Base-by-base conservation (phyloP, 2,797 vertebrate genomes). In the Alcedo quadribrachys region DNA sequence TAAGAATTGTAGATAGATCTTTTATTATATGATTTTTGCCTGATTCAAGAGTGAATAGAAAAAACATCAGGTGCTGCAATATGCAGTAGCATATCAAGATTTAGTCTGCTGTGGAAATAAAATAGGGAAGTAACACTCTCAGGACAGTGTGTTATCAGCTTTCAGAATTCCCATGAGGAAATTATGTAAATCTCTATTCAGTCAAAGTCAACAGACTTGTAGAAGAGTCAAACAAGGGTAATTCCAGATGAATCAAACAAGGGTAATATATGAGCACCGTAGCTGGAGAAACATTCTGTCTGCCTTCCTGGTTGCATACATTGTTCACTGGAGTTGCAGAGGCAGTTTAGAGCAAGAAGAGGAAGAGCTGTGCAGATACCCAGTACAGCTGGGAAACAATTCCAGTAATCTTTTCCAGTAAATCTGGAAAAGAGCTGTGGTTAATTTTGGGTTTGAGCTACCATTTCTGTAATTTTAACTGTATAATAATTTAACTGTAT, bases 181-280 rank as follows among this genome's bases (percentile, higher is more conserved):
- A 90, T 87, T 58, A 93, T 74, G 84, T 85, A 94, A 95, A 96
- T 92, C 89, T 87, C 77, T 91, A 33, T 70, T 88, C 87, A 92
- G 60, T 76, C 71, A 82, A 94, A 96, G 78, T 88, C 87, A 96
- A 84, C 71, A 94, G 71, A 58, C 89, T 88, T 88, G 85, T 30
- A 86, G 85, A 24, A 93, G 70, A 80, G 78, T 90, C 70, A 92
- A 94, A 92, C 53, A 84, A 88, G 65, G 80, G 65, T 94, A 93
- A 90, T 77, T 91, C 80, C 68, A 50, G 53, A 90, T 86, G 65
- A 93, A 94, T 93, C 61, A 71, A 90, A 65, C 12, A 45, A 61
- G 14, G 10, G 10, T 70, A 83, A 77, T 35, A 13, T 6, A 74
- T 42, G 57, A 77, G 37, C 63, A 53, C 16, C 1, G 0, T 57